These are phyloP conservation scores for Drosophila saltans DNA, from an alignment of 1,140 invertebrate species.

Conservation along the genomic window DNA sequence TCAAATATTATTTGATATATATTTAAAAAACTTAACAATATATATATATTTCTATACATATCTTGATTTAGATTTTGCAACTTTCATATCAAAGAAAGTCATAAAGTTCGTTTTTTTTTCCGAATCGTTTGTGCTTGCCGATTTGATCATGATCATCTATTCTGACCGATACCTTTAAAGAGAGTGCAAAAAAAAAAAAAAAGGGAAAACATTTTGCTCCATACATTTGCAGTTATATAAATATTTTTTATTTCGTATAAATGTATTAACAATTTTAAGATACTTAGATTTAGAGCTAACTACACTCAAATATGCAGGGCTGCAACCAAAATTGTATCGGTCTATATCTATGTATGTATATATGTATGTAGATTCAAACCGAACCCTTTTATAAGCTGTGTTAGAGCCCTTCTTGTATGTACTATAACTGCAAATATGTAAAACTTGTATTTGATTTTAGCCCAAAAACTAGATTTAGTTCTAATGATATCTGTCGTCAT, in stretches of 20 bases:
- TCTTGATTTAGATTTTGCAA: too few relatives aligned
- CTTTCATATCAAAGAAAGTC: conserved; percentile 10
- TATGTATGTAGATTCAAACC: background rate
- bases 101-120: background rate
- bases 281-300: conserved; percentile 3
- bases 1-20: too few relatives aligned
- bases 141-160: background rate
- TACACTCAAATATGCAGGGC: background rate
- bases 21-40: too few relatives aligned
- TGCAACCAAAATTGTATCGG: too few relatives aligned
- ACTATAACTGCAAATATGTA: background rate
- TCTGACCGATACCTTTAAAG: background rate
- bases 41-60: too few relatives aligned
- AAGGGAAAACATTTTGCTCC: background rate
- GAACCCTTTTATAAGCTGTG: background rate
- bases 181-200: background rate
- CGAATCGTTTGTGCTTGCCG: background rate
- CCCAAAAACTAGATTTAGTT: conserved; percentile 4
- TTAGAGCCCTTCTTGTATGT: background rate
- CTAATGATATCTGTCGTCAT: background rate
- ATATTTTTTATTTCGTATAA: background rate
- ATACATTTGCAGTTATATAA: background rate
- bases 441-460: conserved; percentile 22
- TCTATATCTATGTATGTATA: background rate
- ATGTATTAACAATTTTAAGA: conserved; percentile 4